Base-by-base conservation (phyloP, 2,888 invertebrate species). In the Drosophila nigricruria region DNA sequence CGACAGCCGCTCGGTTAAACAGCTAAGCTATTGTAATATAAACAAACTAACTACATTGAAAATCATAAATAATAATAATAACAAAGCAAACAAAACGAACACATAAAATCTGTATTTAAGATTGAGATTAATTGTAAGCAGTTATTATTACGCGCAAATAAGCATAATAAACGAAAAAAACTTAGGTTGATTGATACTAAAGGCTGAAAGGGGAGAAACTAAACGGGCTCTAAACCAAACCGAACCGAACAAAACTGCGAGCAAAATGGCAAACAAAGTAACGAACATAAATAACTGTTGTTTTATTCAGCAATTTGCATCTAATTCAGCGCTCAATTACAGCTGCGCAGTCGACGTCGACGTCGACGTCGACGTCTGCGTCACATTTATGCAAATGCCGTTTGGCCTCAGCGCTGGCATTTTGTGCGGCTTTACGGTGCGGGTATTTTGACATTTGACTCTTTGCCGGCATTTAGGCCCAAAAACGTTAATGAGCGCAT, bases 291-390 rank as follows among this genome's bases (percentile, higher is more conserved):
- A 85, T 87, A 85, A 85, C 81, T 72, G 83, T 80, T 85, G 81
- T 81, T 85, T 85, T 82, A 81, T 81, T 85, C 64, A 77, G 73
- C 83, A 82, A 84, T 85, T 85, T 85, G 77, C 87, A 85, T 87
- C 84, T 81, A 84, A 85, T 84, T 82, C 73, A 69, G 63, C 84
- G 74, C 79, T 87, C 87, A 75, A 86, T 86, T 86, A 82, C 81
- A 82, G 70, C 84, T 43, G 58, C 70, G 54, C 40, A 34, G 45
- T 32, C 70, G 25, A 16, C 34, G 60, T 0, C 36, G 9, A 6
- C 58, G 40, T 1, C 38, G 49, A 16, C 47, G 50, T 20, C 43
- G 16, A 5, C 43, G 43, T 16, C 56, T 5, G 23, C 58, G 65
- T 43, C 50, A 61, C 62, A 62, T 78, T 82, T 79, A 82, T 82